Conservation (phyloP, 2,888 invertebrate species). For the Tenthredo mesomela region DNA sequence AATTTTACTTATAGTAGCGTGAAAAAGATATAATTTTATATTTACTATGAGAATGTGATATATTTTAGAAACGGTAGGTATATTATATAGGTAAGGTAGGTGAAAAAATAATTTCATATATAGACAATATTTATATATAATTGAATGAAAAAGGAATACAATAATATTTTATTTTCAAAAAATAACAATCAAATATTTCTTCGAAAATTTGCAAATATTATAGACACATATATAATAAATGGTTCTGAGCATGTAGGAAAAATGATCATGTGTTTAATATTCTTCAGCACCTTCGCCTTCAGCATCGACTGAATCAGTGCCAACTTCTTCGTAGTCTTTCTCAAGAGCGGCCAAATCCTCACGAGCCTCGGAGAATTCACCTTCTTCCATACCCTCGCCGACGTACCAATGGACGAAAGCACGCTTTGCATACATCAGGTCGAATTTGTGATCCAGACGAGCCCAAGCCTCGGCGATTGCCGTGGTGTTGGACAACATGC, state of each 20-base stretch:
- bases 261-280: conserved; percentile 58
- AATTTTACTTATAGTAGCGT: no score
- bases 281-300: conserved; percentile 75
- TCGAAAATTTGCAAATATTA: background rate
- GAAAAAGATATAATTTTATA: background rate
- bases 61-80: background rate
- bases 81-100: no score
- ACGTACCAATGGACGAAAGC: conserved; percentile 89
- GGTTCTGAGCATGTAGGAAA: background rate
- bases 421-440: conserved; percentile 85
- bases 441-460: conserved; percentile 84
- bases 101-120: background rate
- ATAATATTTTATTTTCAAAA: conserved; percentile 20
- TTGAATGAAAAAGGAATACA: background rate
- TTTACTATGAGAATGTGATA: background rate
- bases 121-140: background rate
- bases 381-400: conserved; percentile 91
- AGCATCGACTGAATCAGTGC: conserved; percentile 80
- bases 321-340: conserved; percentile 87
- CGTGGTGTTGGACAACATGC: conserved; percentile 85
- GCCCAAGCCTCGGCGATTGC: conserved; percentile 86
- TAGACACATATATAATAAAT: background rate
- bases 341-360: conserved; percentile 88
- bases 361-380: conserved; percentile 90
- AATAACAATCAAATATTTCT: background rate